These are phyloP conservation scores for Cairina moschata DNA, from an alignment of 2,113 vertebrate species.

Conservation along the genomic window DNA sequence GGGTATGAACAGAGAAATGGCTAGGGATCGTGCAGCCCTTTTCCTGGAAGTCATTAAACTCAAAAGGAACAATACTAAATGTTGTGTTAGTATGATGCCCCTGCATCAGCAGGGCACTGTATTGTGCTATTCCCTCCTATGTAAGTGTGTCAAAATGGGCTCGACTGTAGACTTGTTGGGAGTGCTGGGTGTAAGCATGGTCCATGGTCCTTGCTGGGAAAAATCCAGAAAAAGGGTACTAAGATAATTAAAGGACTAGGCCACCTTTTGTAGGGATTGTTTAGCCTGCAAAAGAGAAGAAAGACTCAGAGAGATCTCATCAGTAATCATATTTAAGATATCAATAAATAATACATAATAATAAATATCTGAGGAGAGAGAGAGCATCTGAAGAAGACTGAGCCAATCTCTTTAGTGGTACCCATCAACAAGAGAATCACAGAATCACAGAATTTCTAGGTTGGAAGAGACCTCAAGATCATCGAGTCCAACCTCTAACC, in stretches of 20 bases:
- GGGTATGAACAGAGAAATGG: neutral
- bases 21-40: neutral
- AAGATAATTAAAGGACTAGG: neutral
- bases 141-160: neutral
- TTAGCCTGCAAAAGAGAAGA: neutral
- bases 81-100: neutral
- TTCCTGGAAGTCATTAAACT: neutral
- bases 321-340: neutral
- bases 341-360: neutral
- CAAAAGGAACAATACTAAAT: neutral
- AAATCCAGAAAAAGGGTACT: neutral
- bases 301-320: neutral
- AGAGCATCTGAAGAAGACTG: neutral
- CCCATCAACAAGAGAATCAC: neutral
- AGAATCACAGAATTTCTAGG: too few relatives aligned
- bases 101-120: neutral
- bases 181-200: neutral
- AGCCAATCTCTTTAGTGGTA: neutral
- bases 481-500: too few relatives aligned
- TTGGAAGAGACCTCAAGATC: too few relatives aligned
- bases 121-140: neutral
- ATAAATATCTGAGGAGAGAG: neutral
- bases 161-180: neutral
- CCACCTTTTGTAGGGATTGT: neutral
- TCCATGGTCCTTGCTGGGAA: neutral